Conservation (phyloP, 2,113 vertebrate genomes). For the Saccopteryx leptura region DNA sequence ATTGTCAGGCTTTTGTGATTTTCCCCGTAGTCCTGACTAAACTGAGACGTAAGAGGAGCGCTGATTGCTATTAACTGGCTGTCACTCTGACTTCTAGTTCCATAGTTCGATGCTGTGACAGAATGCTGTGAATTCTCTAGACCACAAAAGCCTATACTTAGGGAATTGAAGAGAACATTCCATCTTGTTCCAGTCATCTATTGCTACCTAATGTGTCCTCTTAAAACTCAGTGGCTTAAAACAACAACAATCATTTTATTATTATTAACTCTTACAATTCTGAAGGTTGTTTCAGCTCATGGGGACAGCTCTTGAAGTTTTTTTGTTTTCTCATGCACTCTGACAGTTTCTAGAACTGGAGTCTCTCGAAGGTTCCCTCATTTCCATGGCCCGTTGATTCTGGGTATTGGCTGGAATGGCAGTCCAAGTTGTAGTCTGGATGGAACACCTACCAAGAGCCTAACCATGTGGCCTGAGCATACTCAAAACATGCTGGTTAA, state of each 20-base stretch:
- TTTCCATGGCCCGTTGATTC: not conserved
- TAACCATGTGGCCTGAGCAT: not conserved
- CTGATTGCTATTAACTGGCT: not conserved
- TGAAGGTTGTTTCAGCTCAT: not conserved
- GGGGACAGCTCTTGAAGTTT: not conserved
- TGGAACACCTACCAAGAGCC: not conserved
- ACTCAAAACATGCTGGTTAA: not conserved
- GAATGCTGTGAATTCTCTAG: not conserved
- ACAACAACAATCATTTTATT: not conserved
- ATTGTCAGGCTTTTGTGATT: not conserved
- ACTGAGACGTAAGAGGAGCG: not conserved
- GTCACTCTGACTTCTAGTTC: not conserved
- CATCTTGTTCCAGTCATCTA: not conserved
- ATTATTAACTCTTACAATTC: not conserved
- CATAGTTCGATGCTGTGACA: not conserved
- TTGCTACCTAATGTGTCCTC: not conserved
- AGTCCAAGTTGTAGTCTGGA: not conserved
- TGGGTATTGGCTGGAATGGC: not conserved
- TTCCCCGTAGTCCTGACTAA: not conserved
- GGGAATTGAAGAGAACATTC: not conserved
- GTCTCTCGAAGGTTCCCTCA: not conserved
- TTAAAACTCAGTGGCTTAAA: not conserved
- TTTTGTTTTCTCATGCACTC: not conserved
- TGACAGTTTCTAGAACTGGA: not conserved
- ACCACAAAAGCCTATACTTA: slow-evolving; percentile 3